phyloP scores from a whole-genome alignment of 2,113 vertebrate species.

The Phycodurus eques region DNA sequence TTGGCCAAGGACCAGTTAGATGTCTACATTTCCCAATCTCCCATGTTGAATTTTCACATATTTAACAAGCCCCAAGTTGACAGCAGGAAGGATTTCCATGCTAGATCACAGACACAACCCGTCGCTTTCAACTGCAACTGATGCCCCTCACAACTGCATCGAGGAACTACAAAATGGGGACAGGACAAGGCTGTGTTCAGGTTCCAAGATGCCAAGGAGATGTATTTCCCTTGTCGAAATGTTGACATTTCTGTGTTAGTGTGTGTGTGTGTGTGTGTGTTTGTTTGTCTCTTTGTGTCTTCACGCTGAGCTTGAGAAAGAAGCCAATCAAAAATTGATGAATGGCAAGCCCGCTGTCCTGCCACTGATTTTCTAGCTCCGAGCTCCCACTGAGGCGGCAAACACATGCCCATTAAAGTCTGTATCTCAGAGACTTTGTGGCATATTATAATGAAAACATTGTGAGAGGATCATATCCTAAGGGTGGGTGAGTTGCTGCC shows the following conservation, averaged over 20 bases:
- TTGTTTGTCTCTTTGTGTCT: conserved; percentile 15
- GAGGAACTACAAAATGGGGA: conserved; percentile 8
- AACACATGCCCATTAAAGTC: conserved; percentile 13
- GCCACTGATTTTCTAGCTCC: conserved; percentile 30
- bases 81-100: conserved; percentile 4
- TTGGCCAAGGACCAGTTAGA: background rate
- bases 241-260: conserved; percentile 5
- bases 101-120: conserved; percentile 9
- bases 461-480: conserved; percentile 27
- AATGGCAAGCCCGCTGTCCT: conserved; percentile 50
- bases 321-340: conserved; percentile 65
- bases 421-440: conserved; percentile 15
- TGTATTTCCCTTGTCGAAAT: background rate
- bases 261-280: background rate
- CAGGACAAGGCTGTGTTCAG: background rate
- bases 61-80: conserved; percentile 7
- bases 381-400: background rate
- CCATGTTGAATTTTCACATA: background rate
- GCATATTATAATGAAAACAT: conserved; percentile 22
- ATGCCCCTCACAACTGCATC: conserved; percentile 14
- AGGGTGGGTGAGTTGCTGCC: conserved; percentile 43
- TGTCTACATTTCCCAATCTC: background rate
- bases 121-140: background rate
- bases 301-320: conserved; percentile 31
- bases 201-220: background rate